Evolutionary conservation across 2,797 vertebrate species (phyloP), one percentile per base, ranked within the genome.

Genomic region (Syngnathus rostellatus): DNA sequence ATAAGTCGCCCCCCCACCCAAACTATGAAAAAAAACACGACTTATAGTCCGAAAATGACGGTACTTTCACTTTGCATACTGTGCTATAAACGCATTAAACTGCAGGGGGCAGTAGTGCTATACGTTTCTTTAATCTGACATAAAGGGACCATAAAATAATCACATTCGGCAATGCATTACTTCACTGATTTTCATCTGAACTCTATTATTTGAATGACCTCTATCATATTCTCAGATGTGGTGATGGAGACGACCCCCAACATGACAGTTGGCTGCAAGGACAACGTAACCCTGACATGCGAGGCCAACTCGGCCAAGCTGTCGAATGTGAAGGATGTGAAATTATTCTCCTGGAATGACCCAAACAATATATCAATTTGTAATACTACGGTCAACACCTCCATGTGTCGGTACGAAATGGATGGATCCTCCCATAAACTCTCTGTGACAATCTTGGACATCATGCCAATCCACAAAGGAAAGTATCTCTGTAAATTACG

Each of bases 401-500:
- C 7, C 38, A 0, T 0, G 39, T 80, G 80, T 68, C 59, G 68
- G 14, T 16, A 5, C 16, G 10, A 0, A 1, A n/a, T 0, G 0
- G 1, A 16, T 1, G 1, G 11, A 2, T 0, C 0, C n/a, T 1
- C 3, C 1, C 4, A 55, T 39, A 57, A 0, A 1, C 74, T 86
- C 37, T 9, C 3, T 9, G 51, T 86, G 65, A 81, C 41, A 1
- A 68, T 89, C 55, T 2, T 11, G 46, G 67, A 81, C 3, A 45
- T 86, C 59, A 79, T 5, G 72, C 72, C 67, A 0, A 8, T 0
- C 11, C 0, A 76, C 21, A 1, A 53, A 12, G 82, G 82, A 5
- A 1, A 2, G 0, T 88, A 88, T 65, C 0, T 63, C 54, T 89
- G 88, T 71, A 88, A 85, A 25, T 8, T 89, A 0, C 50, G 0